phyloP scores from a whole-genome alignment of 1,140 invertebrate genomes.

The Drosophila bifasciata region DNA sequence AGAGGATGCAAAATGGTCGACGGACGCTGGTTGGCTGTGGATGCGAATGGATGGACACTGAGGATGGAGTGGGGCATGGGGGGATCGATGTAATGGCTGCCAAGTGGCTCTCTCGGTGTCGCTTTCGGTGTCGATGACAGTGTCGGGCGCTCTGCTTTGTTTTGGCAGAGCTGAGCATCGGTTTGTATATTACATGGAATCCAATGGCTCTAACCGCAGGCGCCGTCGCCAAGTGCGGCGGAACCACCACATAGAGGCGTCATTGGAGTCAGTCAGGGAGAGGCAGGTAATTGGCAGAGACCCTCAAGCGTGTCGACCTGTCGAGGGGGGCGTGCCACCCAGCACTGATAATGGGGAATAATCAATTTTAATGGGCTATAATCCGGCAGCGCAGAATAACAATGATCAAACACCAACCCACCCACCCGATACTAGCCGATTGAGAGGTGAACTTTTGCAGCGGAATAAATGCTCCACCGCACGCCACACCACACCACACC shows the following conservation, averaged over 20 bases:
- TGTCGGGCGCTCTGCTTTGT: neutral
- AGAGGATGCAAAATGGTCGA: slow-evolving; percentile 7
- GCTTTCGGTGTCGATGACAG: slow-evolving; percentile 25
- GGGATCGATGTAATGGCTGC: slow-evolving; percentile 57
- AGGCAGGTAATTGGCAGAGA: slow-evolving; percentile 13
- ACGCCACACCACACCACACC: slow-evolving; percentile 29
- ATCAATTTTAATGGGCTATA: slow-evolving; percentile 76
- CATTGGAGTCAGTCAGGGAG: slow-evolving; percentile 6
- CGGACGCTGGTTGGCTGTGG: slow-evolving; percentile 42
- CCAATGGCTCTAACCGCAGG: too few species aligned
- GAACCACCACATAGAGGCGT: neutral
- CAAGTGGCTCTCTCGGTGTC: slow-evolving; percentile 20
- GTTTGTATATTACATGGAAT: too few species aligned
- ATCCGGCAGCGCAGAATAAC: slow-evolving; percentile 69
- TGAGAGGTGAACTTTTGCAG: slow-evolving; percentile 51
- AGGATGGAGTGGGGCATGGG: slow-evolving; percentile 31
- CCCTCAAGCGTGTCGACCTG: neutral
- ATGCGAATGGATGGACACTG: slow-evolving; percentile 1
- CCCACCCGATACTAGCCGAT: slow-evolving; percentile 26
- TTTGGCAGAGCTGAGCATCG: too few species aligned
- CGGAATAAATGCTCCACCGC: slow-evolving; percentile 29
- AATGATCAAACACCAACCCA: slow-evolving; percentile 47
- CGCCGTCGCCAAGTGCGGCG: too few species aligned
- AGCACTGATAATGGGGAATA: slow-evolving; percentile 62
- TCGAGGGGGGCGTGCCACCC: slow-evolving; percentile 21